Conservation (phyloP, 2,113 vertebrate genomes). For the Onychostruthus taczanowskii region DNA sequence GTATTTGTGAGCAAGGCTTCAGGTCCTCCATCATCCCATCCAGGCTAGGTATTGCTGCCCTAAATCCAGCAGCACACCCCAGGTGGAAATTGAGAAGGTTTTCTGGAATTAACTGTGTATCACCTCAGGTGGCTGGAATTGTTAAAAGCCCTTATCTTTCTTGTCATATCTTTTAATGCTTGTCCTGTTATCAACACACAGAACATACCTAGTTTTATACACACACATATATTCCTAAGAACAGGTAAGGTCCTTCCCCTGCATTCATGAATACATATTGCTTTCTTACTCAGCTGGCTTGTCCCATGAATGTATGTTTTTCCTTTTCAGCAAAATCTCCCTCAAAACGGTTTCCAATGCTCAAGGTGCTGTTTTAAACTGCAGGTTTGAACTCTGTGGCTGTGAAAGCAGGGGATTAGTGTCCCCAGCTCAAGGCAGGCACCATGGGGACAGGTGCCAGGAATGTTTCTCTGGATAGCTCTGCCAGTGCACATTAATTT, state of each 20-base stretch:
- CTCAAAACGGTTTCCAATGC: not conserved
- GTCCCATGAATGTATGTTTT: not conserved
- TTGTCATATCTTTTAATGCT: not conserved
- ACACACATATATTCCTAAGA: not conserved
- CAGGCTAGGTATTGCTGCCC: not conserved
- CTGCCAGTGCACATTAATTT: slow-evolving; percentile 32
- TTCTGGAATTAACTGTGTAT: not conserved
- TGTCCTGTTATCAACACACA: not conserved
- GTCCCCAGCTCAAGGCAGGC: not conserved
- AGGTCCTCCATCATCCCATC: not conserved
- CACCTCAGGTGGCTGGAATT: not conserved
- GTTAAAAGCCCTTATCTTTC: not conserved
- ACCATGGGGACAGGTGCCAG: not conserved
- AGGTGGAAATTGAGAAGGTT: not conserved
- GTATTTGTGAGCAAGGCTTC: not conserved
- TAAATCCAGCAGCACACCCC: not conserved
- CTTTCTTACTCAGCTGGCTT: not conserved
- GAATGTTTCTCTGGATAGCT: not conserved
- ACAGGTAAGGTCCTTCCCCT: not conserved
- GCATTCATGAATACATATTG: not conserved
- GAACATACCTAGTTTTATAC: not conserved
- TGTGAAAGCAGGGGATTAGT: not conserved
- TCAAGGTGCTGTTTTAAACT: not conserved
- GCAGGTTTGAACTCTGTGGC: not conserved
- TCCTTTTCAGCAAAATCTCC: not conserved